A percentile compares a stretch with the other conserved stretches of the same genome.
phyloP scores from a whole-genome alignment of 2,797 vertebrate genomes.

The Microctenopoma lineatum region DNA sequence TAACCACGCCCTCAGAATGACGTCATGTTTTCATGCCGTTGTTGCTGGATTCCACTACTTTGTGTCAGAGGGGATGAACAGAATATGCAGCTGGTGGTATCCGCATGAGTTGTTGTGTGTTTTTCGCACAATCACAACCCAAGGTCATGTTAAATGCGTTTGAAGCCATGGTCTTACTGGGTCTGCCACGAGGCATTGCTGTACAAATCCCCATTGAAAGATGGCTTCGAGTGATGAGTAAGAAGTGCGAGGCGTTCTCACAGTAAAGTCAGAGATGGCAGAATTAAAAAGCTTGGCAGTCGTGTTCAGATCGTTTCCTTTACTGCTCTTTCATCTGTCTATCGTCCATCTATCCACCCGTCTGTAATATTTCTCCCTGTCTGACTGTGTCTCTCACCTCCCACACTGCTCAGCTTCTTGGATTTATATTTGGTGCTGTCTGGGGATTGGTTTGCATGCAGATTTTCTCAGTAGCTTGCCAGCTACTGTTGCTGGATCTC shows the following conservation, averaged over 20 bases:
- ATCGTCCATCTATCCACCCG: conserved; percentile 16
- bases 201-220: conserved; percentile 53
- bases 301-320: conserved; percentile 23
- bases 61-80: conserved; percentile 3
- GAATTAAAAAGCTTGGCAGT: conserved; percentile 50
- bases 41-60: neutral
- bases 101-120: neutral
- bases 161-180: conserved; percentile 31
- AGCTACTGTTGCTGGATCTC: conserved; percentile 28
- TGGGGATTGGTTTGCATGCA: conserved; percentile 27
- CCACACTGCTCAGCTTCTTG: conserved; percentile 23
- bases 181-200: conserved; percentile 35
- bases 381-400: conserved; percentile 25
- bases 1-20: too few species aligned
- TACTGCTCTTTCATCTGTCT: conserved; percentile 1
- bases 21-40: too few species aligned
- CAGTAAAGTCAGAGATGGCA: conserved; percentile 37
- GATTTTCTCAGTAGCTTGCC: conserved; percentile 18
- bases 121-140: conserved; percentile 14
- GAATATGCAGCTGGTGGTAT: neutral
- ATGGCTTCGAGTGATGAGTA: conserved; percentile 53
- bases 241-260: conserved; percentile 23
- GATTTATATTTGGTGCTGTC: conserved; percentile 37
- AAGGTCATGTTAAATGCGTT: conserved; percentile 34
- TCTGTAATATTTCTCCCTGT: conserved; percentile 11